phyloP scores from a whole-genome alignment of 2,888 invertebrate genomes.

The Penaeus monodon region DNA sequence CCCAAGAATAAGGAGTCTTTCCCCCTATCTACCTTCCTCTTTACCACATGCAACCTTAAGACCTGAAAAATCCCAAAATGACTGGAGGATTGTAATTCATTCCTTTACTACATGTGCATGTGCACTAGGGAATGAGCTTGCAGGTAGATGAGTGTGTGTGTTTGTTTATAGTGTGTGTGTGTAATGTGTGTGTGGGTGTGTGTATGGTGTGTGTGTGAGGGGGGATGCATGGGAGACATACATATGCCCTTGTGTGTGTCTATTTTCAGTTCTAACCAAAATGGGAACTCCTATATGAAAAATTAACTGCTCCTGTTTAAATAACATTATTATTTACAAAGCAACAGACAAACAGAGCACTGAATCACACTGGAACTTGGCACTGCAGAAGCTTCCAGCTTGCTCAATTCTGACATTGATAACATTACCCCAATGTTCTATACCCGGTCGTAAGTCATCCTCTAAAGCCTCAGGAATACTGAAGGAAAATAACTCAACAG shows the following conservation, averaged over 20 bases:
- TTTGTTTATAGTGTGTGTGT: too few species aligned
- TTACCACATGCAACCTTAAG: too few species aligned
- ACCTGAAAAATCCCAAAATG: too few species aligned
- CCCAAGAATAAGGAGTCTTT: too few species aligned
- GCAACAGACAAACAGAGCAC: conserved; percentile 63
- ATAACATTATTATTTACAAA: conserved; percentile 34
- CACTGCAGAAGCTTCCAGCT: conserved; percentile 52
- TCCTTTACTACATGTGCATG: too few species aligned
- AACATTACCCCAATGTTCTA: conserved; percentile 63
- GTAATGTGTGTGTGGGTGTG: too few species aligned
- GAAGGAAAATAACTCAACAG: conserved; percentile 60
- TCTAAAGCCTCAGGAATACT: conserved; percentile 63
- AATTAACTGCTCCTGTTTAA: background rate
- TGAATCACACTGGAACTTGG: conserved; percentile 62
- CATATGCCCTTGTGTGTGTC: background rate
- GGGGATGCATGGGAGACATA: too few species aligned
- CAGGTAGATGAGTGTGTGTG: too few species aligned
- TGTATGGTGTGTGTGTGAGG: too few species aligned
- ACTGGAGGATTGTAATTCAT: too few species aligned
- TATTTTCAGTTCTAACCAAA: background rate
- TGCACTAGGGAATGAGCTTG: too few species aligned
- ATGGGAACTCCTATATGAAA: background rate
- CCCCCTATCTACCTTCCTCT: too few species aligned
- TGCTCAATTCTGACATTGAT: conserved; percentile 57
- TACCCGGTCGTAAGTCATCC: conserved; percentile 50